Percentiles rank a stretch among this genome's conserved stretches.
Conservation (phyloP, 2,888 invertebrate species). For the Trichopria drosophilae region DNA sequence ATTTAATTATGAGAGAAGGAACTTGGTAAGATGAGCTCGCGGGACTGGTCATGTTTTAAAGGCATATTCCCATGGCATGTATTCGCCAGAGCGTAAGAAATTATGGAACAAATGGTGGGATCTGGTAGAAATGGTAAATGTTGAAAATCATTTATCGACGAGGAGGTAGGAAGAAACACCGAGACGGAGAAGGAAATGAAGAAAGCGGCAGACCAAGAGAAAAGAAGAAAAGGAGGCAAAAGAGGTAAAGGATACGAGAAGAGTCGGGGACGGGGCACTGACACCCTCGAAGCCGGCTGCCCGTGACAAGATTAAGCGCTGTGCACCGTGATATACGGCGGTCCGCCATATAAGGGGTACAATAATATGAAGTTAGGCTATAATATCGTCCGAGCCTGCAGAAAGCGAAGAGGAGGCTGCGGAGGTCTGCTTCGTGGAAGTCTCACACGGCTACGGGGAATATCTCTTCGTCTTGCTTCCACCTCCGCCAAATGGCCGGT, state of each 20-base stretch:
- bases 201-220: background rate
- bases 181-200: background rate
- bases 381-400: slow-evolving; percentile 41
- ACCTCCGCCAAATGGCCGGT: too few relatives aligned
- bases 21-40: too few relatives aligned
- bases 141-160: too few relatives aligned
- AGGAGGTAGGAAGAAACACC: background rate
- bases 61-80: too few relatives aligned
- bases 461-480: slow-evolving; percentile 29
- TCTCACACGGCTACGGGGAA: slow-evolving; percentile 39
- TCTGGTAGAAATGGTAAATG: too few relatives aligned
- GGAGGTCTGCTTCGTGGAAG: slow-evolving; percentile 50
- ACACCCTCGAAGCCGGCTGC: slow-evolving; percentile 32
- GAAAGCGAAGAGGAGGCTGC: slow-evolving; percentile 32
- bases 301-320: slow-evolving; percentile 40
- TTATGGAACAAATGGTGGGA: too few relatives aligned
- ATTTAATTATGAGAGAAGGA: too few relatives aligned
- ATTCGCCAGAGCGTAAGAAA: too few relatives aligned
- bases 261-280: slow-evolving; percentile 26
- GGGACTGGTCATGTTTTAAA: too few relatives aligned
- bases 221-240: background rate
- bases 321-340: slow-evolving; percentile 42
- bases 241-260: slow-evolving; percentile 1
- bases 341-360: slow-evolving; percentile 43
- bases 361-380: slow-evolving; percentile 47